These are phyloP conservation scores for Stenotaenia linearis DNA, from an alignment of 2,888 invertebrate genomes.

Conservation along the genomic window DNA sequence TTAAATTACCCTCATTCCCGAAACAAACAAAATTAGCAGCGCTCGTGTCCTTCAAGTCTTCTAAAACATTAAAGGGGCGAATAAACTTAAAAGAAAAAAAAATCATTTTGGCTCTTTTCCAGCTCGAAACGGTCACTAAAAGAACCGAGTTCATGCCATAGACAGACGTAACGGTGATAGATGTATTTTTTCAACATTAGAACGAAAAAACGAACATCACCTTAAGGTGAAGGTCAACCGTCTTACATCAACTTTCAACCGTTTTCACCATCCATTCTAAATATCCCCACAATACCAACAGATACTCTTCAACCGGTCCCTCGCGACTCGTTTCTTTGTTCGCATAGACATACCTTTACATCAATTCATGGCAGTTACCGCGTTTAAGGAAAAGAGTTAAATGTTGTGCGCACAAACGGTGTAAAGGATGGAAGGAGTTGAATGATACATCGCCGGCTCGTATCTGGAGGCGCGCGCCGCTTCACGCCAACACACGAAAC, in stretches of 20 bases:
- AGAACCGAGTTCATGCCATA: background rate
- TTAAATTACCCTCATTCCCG: no score
- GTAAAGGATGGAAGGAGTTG: background rate
- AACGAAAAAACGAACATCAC: background rate
- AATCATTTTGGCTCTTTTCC: background rate
- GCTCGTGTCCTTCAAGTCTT: no score
- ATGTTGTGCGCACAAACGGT: background rate
- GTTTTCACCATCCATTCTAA: background rate
- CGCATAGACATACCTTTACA: background rate
- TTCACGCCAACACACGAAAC: conserved; percentile 15
- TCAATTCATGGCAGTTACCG: background rate
- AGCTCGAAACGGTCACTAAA: background rate
- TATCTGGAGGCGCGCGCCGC: conserved; percentile 8
- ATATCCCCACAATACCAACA: background rate
- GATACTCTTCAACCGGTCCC: background rate
- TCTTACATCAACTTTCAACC: background rate
- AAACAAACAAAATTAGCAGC: no score
- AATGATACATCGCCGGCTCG: background rate
- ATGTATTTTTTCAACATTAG: background rate
- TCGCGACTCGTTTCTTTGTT: background rate
- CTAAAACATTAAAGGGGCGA: no score
- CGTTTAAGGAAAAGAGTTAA: background rate
- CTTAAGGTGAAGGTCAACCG: background rate
- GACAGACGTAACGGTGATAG: background rate
- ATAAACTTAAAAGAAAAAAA: background rate